Percentiles rank a stretch among this genome's conserved stretches.
phyloP scores from a whole-genome alignment of 2,797 vertebrate genomes.

The Masticophis lateralis region DNA sequence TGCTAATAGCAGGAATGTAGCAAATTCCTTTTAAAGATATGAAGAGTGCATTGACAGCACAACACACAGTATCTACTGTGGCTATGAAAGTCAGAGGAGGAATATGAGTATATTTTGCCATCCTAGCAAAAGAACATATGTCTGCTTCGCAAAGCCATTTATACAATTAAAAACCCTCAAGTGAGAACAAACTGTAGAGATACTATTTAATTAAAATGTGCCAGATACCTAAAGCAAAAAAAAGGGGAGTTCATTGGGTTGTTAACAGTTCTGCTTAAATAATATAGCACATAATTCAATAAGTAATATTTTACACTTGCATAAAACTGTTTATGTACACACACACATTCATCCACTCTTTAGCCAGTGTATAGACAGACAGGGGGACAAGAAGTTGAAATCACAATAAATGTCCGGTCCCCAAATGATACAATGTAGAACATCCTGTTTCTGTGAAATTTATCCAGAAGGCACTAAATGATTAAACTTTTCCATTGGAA shows the following conservation, averaged over 20 bases:
- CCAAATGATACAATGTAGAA: neutral
- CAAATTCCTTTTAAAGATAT: neutral
- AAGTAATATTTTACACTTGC: neutral
- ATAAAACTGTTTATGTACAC: neutral
- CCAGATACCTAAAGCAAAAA: neutral
- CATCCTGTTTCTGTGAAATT: neutral
- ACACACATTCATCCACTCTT: neutral
- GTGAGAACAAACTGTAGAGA: neutral
- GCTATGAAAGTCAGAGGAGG: neutral
- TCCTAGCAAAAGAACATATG: neutral
- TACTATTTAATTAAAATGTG: constrained; percentile 34
- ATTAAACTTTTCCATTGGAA: constrained; percentile 8
- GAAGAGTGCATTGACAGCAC: neutral
- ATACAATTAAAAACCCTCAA: neutral
- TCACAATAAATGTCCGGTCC: neutral
- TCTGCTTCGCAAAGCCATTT: neutral
- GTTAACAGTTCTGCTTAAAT: neutral
- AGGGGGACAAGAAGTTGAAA: neutral
- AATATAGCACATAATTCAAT: neutral
- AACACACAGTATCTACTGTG: neutral
- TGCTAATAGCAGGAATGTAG: neutral
- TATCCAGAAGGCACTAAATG: neutral
- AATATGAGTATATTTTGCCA: neutral
- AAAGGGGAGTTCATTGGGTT: neutral
- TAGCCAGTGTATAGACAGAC: neutral